Conservation (phyloP, 2,113 vertebrate species). For the Lucifuga dentata region DNA sequence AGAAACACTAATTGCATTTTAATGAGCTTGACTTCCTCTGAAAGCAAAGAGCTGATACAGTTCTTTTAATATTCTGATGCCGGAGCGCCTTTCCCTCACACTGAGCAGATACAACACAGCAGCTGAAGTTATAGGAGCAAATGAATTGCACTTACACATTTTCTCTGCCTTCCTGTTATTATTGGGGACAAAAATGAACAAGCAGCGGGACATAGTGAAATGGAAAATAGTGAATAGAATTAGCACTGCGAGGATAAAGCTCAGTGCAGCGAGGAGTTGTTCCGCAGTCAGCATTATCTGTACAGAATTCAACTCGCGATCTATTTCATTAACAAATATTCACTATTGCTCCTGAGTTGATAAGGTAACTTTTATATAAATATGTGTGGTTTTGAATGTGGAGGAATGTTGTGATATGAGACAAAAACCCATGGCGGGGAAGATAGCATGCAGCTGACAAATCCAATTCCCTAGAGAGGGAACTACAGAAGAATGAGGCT, state of each 20-base stretch:
- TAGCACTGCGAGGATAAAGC: slow-evolving; percentile 34
- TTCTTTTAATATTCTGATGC: slow-evolving; percentile 59
- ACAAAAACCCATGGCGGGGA: slow-evolving; percentile 24
- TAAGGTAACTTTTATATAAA: slow-evolving; percentile 13
- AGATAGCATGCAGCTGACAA: slow-evolving; percentile 29
- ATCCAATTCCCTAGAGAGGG: slow-evolving; percentile 49
- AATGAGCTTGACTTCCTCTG: slow-evolving; percentile 67
- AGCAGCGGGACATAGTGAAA: slow-evolving; percentile 43
- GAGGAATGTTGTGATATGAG: slow-evolving; percentile 26
- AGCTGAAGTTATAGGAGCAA: slow-evolving; percentile 34
- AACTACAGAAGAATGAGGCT: slow-evolving; percentile 31
- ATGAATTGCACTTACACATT: slow-evolving; percentile 32
- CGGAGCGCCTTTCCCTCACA: slow-evolving; percentile 10
- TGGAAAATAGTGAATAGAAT: slow-evolving; percentile 42
- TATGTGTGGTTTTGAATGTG: slow-evolving; percentile 25
- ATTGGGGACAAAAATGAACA: slow-evolving; percentile 50
- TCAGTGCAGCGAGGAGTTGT: slow-evolving; percentile 29
- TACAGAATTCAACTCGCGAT: slow-evolving; percentile 39
- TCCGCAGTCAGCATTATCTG: slow-evolving; percentile 52
- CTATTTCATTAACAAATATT: slow-evolving; percentile 52
- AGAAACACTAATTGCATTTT: slow-evolving; percentile 76
- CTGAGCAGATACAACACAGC: slow-evolving; percentile 44
- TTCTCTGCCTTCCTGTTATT: slow-evolving; percentile 57
- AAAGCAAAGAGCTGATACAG: slow-evolving; percentile 45
- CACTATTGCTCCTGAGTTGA: slow-evolving; percentile 20